Base-by-base conservation (phyloP, 2,797 vertebrate species). In the Cossypha niveicapilla region DNA sequence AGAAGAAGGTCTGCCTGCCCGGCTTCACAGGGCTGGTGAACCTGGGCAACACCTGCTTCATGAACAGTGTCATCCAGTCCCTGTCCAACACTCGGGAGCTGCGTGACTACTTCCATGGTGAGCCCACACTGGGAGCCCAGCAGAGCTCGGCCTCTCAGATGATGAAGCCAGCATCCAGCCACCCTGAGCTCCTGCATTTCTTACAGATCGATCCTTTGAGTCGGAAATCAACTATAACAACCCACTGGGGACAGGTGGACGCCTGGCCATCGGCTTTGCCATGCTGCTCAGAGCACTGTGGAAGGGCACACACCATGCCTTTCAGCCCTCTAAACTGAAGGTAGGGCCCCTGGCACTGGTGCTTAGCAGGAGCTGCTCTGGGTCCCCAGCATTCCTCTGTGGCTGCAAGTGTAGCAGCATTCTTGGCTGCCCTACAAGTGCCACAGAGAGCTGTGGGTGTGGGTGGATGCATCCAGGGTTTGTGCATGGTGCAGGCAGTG, bases 41-140 rank as follows among this genome's bases (percentile, higher is more conserved):
- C 96, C 97, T 99, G 13, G 99, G 99, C 86, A 99, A 99, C 97
- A 99, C 99, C 53, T 99, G 99, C 97, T 99, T 99, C 97, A 99
- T 99, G 99, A 99, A 99, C 97, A 99, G 99, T 1, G 99, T 99
- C 92, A 99, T 99, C 94, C 99, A 99, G 92, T 99, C 99, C 74
- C 97, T 99, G 88, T 99, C 99, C 51, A 99, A 99, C 97, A 99
- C 99, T 27, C 97, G 99, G 78, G 99, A 99, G 95, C 98, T 99
- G 86, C 98, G 99, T 41, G 99, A 99, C 97, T 99, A 99, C 95
- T 99, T 99, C 92, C 99, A 99, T 4, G 99, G 99, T 99, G 94
- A 98, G 98, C 57, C 14, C 67, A 7, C 1, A 0, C 15, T 1
- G 0, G 34, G 35, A 42, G 18, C 48, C 27, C 21, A 18, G n/a